phyloP scores from a whole-genome alignment of 2,113 vertebrate genomes.

The Oryzias curvinotus region DNA sequence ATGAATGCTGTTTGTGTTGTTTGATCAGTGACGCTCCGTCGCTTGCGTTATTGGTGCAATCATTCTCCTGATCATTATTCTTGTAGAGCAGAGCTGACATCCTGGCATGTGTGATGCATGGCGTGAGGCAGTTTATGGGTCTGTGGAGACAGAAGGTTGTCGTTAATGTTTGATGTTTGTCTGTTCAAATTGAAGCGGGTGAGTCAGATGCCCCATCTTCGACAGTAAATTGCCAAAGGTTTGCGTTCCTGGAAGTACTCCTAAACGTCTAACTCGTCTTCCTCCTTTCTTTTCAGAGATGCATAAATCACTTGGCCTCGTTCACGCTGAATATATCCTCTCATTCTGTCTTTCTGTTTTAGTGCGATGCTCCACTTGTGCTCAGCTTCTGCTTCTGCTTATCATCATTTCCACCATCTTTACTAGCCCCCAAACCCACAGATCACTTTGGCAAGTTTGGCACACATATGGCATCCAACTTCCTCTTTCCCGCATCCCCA shows the following conservation, averaged over 20 bases:
- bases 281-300: conserved; percentile 17
- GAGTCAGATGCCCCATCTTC: conserved; percentile 56
- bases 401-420: conserved; percentile 32
- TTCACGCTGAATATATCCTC: not conserved
- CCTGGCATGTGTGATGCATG: conserved; percentile 12
- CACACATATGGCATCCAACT: conserved; percentile 44
- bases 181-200: conserved; percentile 18
- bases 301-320: conserved; percentile 19
- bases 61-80: conserved; percentile 2
- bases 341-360: not conserved
- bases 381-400: conserved; percentile 9
- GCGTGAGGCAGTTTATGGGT: conserved; percentile 16
- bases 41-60: conserved; percentile 15
- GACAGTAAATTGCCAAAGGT: conserved; percentile 40
- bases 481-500: conserved; percentile 30
- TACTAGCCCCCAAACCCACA: conserved; percentile 16
- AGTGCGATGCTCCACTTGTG: conserved; percentile 17
- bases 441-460: conserved; percentile 48
- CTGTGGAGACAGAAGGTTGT: conserved; percentile 28
- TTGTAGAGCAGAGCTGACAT: conserved; percentile 5
- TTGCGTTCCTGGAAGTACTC: conserved; percentile 47
- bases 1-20: conserved; percentile 37
- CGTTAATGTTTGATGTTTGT: conserved; percentile 50
- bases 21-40: conserved; percentile 27
- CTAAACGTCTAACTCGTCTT: conserved; percentile 5